Evolutionary conservation across 2,888 invertebrate species (phyloP).

Genomic region (Nomada flava): DNA sequence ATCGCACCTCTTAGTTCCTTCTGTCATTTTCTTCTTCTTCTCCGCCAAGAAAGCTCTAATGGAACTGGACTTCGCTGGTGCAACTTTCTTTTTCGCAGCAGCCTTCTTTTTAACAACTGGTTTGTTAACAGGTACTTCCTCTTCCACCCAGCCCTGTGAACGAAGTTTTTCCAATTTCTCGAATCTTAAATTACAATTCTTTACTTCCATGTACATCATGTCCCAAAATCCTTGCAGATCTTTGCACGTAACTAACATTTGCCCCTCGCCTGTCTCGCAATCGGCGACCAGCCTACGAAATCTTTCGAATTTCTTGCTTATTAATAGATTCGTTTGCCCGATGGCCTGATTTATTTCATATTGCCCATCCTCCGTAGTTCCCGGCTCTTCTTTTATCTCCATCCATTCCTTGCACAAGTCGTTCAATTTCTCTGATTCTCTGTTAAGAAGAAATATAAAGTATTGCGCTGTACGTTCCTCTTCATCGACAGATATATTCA

Average conservation of each 20-base stretch:
- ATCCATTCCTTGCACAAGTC: conserved; percentile 86
- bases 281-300: conserved; percentile 86
- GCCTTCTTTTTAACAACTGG: conserved; percentile 48
- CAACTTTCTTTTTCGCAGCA: conserved; percentile 46
- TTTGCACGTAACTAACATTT: conserved; percentile 86
- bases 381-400: conserved; percentile 82
- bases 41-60: conserved; percentile 71
- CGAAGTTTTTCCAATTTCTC: conserved; percentile 70
- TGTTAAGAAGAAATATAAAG: conserved; percentile 84
- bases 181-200: conserved; percentile 77
- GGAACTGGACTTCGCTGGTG: conserved; percentile 62
- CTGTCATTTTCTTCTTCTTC: conserved; percentile 70
- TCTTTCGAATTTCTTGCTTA: conserved; percentile 91
- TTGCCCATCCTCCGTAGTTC: conserved; percentile 85
- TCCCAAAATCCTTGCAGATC: conserved; percentile 96
- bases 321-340: conserved; percentile 91
- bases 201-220: conserved; percentile 90
- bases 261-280: conserved; percentile 84
- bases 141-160: conserved; percentile 84
- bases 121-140: conserved; percentile 74
- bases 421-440: conserved; percentile 86
- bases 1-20: background rate
- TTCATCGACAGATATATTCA: conserved; percentile 78
- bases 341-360: conserved; percentile 89
- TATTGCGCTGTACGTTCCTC: conserved; percentile 82